A percentile compares a stretch with the other conserved stretches of the same genome.
phyloP scores from a whole-genome alignment of 2,888 invertebrate genomes.

The Metopia argyrocephala region DNA sequence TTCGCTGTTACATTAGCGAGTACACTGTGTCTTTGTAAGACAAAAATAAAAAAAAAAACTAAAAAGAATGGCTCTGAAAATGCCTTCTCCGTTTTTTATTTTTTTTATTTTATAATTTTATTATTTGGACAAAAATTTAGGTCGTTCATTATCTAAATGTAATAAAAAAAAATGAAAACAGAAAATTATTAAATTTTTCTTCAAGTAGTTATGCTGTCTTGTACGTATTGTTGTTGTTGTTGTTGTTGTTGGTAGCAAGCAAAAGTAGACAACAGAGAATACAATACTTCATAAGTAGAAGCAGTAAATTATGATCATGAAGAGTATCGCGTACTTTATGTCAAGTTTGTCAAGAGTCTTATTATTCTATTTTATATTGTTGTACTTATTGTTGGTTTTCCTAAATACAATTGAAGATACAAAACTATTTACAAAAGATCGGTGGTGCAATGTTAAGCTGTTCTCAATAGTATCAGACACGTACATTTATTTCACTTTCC shows the following conservation, averaged over 20 bases:
- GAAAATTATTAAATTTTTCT: constrained; percentile 22
- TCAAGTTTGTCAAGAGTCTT: constrained; percentile 61
- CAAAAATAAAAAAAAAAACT: neutral
- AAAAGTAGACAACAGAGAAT: constrained; percentile 18
- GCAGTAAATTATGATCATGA: neutral
- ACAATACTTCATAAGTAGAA: constrained; percentile 42
- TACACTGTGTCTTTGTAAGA: neutral
- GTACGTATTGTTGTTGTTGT: neutral
- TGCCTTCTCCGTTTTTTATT: constrained; percentile 39
- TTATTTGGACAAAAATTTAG: constrained; percentile 59
- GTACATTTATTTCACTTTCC: constrained; percentile 63
- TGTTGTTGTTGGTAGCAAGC: neutral
- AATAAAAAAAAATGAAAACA: constrained; percentile 51
- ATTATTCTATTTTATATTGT: constrained; percentile 8
- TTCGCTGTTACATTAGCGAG: neutral
- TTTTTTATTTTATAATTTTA: constrained; percentile 41
- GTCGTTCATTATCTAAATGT: constrained; percentile 64
- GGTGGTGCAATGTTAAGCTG: constrained; percentile 63
- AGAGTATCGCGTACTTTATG: constrained; percentile 38
- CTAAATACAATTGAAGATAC: constrained; percentile 25
- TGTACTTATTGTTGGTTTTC: constrained; percentile 19
- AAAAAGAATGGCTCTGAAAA: neutral
- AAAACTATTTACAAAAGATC: neutral
- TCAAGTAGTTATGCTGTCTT: neutral
- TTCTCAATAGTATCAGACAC: constrained; percentile 57